Base-by-base conservation (phyloP, 1,140 invertebrate species). In the Hylaeus anthracinus region DNA sequence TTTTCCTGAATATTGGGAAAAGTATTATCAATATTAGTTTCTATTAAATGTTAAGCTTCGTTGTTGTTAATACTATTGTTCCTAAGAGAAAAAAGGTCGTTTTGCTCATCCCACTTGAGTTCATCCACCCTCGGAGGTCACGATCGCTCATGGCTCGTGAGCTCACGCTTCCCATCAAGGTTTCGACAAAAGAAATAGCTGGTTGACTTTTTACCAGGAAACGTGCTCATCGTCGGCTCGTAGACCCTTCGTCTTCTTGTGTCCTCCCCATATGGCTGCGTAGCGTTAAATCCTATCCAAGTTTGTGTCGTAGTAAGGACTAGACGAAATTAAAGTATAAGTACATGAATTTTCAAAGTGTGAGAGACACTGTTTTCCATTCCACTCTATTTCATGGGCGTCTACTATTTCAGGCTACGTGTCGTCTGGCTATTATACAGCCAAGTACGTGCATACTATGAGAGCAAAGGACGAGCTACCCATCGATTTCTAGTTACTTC, bases 401-500 rank as follows among this genome's bases (percentile, higher is more conserved):
- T 26, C 48, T 37, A 9, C 51, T 51, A 9, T 51, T 51, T n/a
- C 9, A 48, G 43, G n/a, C 37, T 55, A 60, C 51, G 43, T 55
- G 55, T 39, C 53, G 37, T 70, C 51, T 39, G 0, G 6, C 43
- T 26, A 51, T 15, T 60, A 6, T 67, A 56, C 53, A 70, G 5
- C 5, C 2, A 43, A 43, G 26, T 53, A 64, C 12, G 48, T 51
- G 45, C 43, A 58, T 14, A 39, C 60, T 41, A 63, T 14, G 55
- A 76, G 72, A 65, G 67, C 43, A 55, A 64, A 60, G 61, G 56
- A 43, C 73, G 64, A 81, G 60, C 79, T 56, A 81, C 85, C 72
- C 90, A 90, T 90, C 90, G 90, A 90, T 90, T 90, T 90, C 86
- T 88, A 72, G 71, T 83, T 75, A 67, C 63, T 66, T 41, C 1